Base-by-base conservation (phyloP, 2,113 vertebrate species). In the Ammodramus savannarum region DNA sequence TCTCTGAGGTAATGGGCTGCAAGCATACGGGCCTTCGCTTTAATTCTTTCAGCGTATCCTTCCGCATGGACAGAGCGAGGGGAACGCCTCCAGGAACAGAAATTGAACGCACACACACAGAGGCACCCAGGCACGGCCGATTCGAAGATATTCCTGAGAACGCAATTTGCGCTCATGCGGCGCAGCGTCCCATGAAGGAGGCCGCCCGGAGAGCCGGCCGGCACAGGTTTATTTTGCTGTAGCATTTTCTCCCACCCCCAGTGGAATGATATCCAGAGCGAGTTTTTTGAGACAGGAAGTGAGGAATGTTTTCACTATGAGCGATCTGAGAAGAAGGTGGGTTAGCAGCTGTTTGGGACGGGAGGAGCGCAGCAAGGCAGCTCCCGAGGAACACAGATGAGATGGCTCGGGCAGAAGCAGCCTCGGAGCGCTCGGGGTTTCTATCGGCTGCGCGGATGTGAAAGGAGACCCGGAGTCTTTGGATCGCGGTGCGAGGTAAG, bases 1-100 rank as follows among this genome's bases (percentile, higher is more conserved):
- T 98, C 98, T 97, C 98, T 99, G 99, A 99, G 98, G 99, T 99
- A 98, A 99, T 98, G 96, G 97, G 95, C 98, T 95, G 77, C 96
- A 91, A 96, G 96, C 94, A 95, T 85, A 90, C 86, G 93, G 97
- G 92, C 73, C 91, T 94, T 92, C 9, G 71, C 92, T 89, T 96
- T 94, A 90, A 95, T 94, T 95, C 95, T 96, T 94, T 92, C 96
- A 81, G 94, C 79, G 91, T 97, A 97, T 98, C 97, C 97, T 97
- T 97, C 97, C 98, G 97, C 97, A 95, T 97, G 96, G 96, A 59
- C 96, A 87, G 96, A 94, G 94, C 75, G 29, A 96, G 89, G 94
- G 96, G 96, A 97, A 96, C 97, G 97, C 97, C 97, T 96, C 95
- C 94, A 86, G 90, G 95, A 90, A 86, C 90, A 95, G 93, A 95